Conservation (phyloP, 2,888 invertebrate genomes). For the Nipponacmea schrenckii region DNA sequence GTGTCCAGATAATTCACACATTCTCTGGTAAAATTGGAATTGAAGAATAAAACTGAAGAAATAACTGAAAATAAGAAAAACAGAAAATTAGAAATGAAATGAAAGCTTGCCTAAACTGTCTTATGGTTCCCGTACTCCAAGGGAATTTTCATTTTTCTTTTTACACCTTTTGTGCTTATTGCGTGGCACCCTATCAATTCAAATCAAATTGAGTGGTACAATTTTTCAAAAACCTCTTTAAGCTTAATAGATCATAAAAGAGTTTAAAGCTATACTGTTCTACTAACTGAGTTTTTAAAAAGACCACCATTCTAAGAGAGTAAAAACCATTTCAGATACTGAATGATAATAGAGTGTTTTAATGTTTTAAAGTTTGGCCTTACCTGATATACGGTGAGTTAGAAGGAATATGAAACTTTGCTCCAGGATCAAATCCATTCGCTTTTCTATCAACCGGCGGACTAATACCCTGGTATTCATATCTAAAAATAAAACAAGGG, state of each 20-base stretch:
- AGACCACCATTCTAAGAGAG: background rate
- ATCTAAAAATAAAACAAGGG: conserved; percentile 35
- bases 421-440: conserved; percentile 59
- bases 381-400: conserved; percentile 58
- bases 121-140: too few relatives aligned
- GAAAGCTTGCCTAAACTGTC: too few relatives aligned
- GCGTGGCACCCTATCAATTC: too few relatives aligned
- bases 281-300: too few relatives aligned
- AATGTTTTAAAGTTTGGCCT: background rate
- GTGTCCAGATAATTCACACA: conserved; percentile 85
- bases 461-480: conserved; percentile 60
- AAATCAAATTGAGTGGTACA: too few relatives aligned
- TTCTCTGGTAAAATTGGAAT: conserved; percentile 88
- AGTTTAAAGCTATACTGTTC: too few relatives aligned
- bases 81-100: background rate
- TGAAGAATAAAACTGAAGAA: conserved; percentile 89
- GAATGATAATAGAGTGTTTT: too few relatives aligned
- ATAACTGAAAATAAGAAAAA: conserved; percentile 43
- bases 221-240: too few relatives aligned
- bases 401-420: conserved; percentile 59
- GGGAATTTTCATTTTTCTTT: too few relatives aligned
- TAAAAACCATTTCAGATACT: background rate
- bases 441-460: conserved; percentile 56
- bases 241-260: too few relatives aligned
- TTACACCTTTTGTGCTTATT: too few relatives aligned